These are phyloP conservation scores for Sthenelais limicola DNA, from an alignment of 2,888 invertebrate genomes.

Conservation along the genomic window DNA sequence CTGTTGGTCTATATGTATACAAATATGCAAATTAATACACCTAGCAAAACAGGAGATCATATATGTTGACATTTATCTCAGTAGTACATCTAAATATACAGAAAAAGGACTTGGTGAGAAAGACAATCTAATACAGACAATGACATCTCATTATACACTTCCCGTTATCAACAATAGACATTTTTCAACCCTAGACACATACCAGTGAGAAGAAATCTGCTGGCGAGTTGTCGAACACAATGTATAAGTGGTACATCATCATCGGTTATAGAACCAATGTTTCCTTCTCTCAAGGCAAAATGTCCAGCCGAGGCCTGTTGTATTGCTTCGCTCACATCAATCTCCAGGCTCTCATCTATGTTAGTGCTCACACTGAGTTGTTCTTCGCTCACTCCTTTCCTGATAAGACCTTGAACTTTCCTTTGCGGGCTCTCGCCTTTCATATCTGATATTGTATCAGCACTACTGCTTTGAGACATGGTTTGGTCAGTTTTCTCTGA, in stretches of 20 bases:
- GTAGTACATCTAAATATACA: too few species aligned
- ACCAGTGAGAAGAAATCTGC: constrained; percentile 80
- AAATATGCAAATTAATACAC: too few species aligned
- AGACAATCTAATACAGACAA: too few species aligned
- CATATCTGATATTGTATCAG: constrained; percentile 64
- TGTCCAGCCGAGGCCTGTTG: constrained; percentile 32
- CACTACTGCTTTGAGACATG: constrained; percentile 63
- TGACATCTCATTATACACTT: too few species aligned
- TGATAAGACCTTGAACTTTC: constrained; percentile 9
- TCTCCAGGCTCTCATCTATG: constrained; percentile 25
- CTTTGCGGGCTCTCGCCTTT: constrained; percentile 52
- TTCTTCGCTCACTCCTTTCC: constrained; percentile 57
- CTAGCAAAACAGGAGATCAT: too few species aligned
- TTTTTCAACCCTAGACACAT: too few species aligned
- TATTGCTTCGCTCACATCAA: constrained; percentile 40
- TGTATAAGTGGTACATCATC: constrained; percentile 79
- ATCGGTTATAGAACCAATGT: constrained; percentile 78
- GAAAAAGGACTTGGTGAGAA: too few species aligned
- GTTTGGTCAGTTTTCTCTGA: constrained; percentile 62
- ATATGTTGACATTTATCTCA: too few species aligned
- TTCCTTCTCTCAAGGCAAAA: constrained; percentile 38
- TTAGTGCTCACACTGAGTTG: constrained; percentile 58
- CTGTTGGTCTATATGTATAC: too few species aligned
- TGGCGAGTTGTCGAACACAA: constrained; percentile 81
- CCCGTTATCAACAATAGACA: too few species aligned